Evolutionary conservation across 1,140 invertebrate species (phyloP), one percentile per base, ranked within the genome.

Genomic region (Tetranychus cinnabarinus): DNA sequence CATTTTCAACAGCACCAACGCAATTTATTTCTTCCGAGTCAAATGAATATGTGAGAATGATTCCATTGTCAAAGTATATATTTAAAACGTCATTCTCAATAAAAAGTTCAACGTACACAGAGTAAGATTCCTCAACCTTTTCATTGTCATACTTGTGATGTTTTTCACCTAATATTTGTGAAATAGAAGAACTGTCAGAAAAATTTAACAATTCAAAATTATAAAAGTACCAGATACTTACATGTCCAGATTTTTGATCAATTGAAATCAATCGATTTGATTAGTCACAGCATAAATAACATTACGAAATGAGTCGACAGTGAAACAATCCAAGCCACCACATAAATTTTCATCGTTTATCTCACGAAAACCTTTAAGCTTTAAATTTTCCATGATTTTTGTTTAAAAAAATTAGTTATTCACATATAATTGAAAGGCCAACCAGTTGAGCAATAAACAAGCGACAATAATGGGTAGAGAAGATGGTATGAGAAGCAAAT

Each of bases 1-100:
- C 75, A 45, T 46, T 10, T 3, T 23, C 37, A 6, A 58, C 12
- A 15, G 33, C 34, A 35, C 34, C 55, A 15, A 56, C n/a, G 8
- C 33, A n/a, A 52, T 33, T 52, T 1, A 33, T n/a, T 23, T 23
- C 12, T 31, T 33, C 8, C 23, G 48, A 31, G 13, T 13, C 48
- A n/a, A 52, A 5, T 31, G 48, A 52, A 33, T 8, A 52, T 1
- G 48, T n/a, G n/a, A 52, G n/a, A 31, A 52, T 52, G n/a, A n/a
- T 23, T n/a, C 48, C 48, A n/a, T 52, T 52, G 50, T 52, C 31
- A 8, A 52, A 52, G 23, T 52, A 52, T 8, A 52, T 52, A 23
- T 52, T 52, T 4, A 52, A 7, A n/a, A n/a, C 8, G 8, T 52
- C 50, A 52, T n/a, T 52, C 23, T 52, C 50, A 1, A 33, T n/a